Conservation (phyloP, 2,888 invertebrate species). For the Fragum sueziense region DNA sequence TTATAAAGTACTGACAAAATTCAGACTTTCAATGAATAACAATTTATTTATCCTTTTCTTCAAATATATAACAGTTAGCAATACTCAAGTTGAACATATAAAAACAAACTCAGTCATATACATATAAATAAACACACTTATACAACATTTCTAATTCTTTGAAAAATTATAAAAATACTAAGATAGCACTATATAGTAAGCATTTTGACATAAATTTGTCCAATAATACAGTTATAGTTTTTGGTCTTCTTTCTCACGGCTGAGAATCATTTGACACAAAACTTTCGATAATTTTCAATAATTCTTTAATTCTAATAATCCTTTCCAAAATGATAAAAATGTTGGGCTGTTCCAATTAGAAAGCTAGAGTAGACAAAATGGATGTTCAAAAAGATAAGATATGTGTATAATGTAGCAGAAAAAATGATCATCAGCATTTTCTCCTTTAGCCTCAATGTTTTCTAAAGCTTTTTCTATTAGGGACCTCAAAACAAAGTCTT, state of each 20-base stretch:
- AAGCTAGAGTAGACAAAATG: too few relatives aligned
- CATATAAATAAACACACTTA: conserved; percentile 21
- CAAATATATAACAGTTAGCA: conserved; percentile 50
- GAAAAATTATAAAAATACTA: background rate
- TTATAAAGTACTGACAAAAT: too few relatives aligned
- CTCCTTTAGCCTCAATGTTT: too few relatives aligned
- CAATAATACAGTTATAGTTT: background rate
- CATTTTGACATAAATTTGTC: conserved; percentile 14
- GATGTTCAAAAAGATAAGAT: too few relatives aligned
- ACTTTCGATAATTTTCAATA: background rate
- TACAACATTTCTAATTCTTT: background rate
- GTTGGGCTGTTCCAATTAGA: too few relatives aligned
- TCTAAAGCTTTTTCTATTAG: too few relatives aligned
- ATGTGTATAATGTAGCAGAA: too few relatives aligned
- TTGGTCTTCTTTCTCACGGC: background rate
- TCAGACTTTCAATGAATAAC: conserved; percentile 43
- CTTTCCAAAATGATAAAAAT: background rate
- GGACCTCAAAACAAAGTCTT: too few relatives aligned
- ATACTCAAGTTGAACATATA: conserved; percentile 15
- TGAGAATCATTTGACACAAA: too few relatives aligned
- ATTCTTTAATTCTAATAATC: background rate
- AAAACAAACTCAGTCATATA: conserved; percentile 7
- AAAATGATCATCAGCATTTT: too few relatives aligned
- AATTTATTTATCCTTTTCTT: conserved; percentile 56
- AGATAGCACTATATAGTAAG: conserved; percentile 13